These are phyloP conservation scores for Fukomys damarensis DNA, from an alignment of 2,113 vertebrate genomes.

Conservation along the genomic window DNA sequence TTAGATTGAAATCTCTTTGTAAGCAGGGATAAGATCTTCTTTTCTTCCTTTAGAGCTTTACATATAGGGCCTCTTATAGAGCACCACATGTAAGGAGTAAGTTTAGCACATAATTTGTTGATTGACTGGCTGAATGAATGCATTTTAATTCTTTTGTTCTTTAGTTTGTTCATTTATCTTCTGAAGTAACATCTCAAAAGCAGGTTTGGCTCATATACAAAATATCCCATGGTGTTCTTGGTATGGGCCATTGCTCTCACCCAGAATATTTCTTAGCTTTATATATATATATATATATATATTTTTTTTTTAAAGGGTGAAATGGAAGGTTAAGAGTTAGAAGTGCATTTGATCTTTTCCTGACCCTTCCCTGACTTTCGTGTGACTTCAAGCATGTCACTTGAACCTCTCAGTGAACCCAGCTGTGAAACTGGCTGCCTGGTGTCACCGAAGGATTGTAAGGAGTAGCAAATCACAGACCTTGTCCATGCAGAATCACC, in stretches of 20 bases:
- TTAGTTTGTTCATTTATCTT: slow-evolving; percentile 53
- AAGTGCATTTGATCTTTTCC: slow-evolving; percentile 69
- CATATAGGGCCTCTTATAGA: background rate
- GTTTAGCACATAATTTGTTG: slow-evolving; percentile 3
- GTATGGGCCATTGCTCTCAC: slow-evolving; percentile 61
- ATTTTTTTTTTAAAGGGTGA: slow-evolving; percentile 38
- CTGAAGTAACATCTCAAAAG: slow-evolving; percentile 57
- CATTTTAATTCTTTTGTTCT: slow-evolving; percentile 16
- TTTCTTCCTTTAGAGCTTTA: background rate
- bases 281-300: background rate
- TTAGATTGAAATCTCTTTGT: slow-evolving; percentile 19
- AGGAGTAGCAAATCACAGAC: slow-evolving; percentile 69
- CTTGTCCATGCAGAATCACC: slow-evolving; percentile 55
- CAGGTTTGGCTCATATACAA: background rate
- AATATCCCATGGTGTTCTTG: slow-evolving; percentile 29
- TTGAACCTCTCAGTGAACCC: slow-evolving; percentile 76
- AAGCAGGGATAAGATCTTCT: background rate
- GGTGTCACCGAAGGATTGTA: slow-evolving; percentile 64
- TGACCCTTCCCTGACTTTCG: slow-evolving; percentile 73
- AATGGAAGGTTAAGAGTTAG: slow-evolving; percentile 78
- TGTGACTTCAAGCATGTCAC: slow-evolving; percentile 78
- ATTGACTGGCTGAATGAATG: background rate
- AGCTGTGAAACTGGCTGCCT: slow-evolving; percentile 60
- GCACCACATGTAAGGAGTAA: background rate
- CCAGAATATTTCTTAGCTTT: slow-evolving; percentile 52